Percentiles rank a stretch among this genome's conserved stretches.
phyloP scores from a whole-genome alignment of 2,888 invertebrate species.

The Sesia apiformis region DNA sequence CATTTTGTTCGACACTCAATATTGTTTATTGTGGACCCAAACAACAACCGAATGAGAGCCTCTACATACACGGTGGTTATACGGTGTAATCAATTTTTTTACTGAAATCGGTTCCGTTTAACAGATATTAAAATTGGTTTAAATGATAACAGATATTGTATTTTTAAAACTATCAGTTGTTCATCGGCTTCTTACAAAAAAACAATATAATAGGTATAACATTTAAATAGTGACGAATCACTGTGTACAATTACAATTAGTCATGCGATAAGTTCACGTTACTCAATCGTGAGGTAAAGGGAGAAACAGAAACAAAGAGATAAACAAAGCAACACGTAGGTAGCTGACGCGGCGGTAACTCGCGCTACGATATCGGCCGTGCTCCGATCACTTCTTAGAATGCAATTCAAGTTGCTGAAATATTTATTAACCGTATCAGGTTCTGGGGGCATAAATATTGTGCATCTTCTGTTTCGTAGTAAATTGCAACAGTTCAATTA shows the following conservation, averaged over 20 bases:
- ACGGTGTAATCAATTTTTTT: too few species aligned
- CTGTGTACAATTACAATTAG: slow-evolving; percentile 42
- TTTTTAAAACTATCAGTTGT: too few species aligned
- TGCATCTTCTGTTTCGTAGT: neutral
- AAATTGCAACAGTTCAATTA: neutral
- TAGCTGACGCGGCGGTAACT: slow-evolving; percentile 45
- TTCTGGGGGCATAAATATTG: slow-evolving; percentile 20
- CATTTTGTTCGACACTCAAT: too few species aligned
- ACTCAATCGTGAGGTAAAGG: neutral
- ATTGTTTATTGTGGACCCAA: too few species aligned
- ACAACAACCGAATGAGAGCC: too few species aligned
- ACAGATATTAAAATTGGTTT: too few species aligned
- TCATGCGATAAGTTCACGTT: slow-evolving; percentile 30
- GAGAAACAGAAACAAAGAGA: neutral
- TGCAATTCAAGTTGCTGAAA: slow-evolving; percentile 53
- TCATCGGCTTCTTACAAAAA: neutral
- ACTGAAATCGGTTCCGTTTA: too few species aligned
- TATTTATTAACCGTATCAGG: slow-evolving; percentile 65
- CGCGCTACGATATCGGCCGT: slow-evolving; percentile 35
- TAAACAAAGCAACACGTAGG: slow-evolving; percentile 36
- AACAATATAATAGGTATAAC: neutral
- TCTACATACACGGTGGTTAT: too few species aligned
- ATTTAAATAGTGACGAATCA: slow-evolving; percentile 30
- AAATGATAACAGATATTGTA: too few species aligned
- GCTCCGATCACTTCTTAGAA: slow-evolving; percentile 51